phyloP scores from a whole-genome alignment of 1,140 invertebrate species.

The Cataglyphis hispanica region DNA sequence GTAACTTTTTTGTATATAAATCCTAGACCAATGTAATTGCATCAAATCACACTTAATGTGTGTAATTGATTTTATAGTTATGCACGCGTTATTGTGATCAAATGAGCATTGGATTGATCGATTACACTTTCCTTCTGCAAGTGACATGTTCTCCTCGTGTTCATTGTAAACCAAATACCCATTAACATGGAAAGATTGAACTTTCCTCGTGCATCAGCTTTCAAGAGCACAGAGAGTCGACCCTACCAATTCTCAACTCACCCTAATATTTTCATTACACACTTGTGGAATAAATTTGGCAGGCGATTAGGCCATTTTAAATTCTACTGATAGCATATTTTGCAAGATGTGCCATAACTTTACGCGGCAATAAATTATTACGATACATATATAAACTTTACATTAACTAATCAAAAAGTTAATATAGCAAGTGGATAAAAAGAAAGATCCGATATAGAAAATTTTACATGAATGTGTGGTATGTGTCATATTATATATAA shows the following conservation, averaged over 20 bases:
- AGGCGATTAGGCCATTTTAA: constrained; percentile 27
- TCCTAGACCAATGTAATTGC: not conserved
- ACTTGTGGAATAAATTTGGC: constrained; percentile 4
- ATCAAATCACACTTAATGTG: not conserved
- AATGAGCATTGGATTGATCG: constrained; percentile 73
- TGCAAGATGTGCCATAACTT: not conserved
- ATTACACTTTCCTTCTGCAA: constrained; percentile 71
- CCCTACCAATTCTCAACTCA: constrained; percentile 29
- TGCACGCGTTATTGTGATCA: constrained; percentile 4
- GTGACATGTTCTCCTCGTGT: constrained; percentile 56
- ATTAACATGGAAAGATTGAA: constrained; percentile 68
- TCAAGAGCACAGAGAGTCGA: constrained; percentile 66
- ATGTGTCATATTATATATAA: not conserved
- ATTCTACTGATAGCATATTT: not conserved
- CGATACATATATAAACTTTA: not conserved
- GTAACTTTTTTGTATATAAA: not conserved
- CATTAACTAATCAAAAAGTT: not conserved
- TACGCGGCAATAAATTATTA: not conserved
- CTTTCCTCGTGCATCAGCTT: constrained; percentile 66
- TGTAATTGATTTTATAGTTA: not conserved
- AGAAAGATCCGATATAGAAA: not conserved
- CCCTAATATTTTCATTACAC: constrained; percentile 40
- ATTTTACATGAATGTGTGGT: not conserved
- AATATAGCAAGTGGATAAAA: not conserved
- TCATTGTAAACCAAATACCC: constrained; percentile 71